Percentiles rank a stretch among this genome's conserved stretches.
These are phyloP conservation scores for Bombyx huttoni DNA, from an alignment of 2,888 invertebrate genomes.

Conservation along the genomic window DNA sequence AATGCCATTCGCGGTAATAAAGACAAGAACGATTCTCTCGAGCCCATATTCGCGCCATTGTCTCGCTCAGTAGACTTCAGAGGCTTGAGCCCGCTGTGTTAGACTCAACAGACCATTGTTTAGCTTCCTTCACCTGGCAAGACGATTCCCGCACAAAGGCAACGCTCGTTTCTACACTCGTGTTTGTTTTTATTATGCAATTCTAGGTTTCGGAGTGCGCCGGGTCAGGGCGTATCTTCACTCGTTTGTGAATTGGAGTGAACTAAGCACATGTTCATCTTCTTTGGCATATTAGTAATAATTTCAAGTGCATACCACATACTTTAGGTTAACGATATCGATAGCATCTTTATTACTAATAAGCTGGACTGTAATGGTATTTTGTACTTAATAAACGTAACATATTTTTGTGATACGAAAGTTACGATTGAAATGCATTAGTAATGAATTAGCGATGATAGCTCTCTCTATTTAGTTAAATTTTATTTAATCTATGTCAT, in stretches of 20 bases:
- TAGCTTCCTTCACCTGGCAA: conserved; percentile 66
- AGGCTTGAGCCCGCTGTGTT: conserved; percentile 49
- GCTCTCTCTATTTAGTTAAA: too few relatives aligned
- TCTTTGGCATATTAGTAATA: conserved; percentile 6
- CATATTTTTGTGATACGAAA: too few relatives aligned
- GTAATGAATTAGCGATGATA: too few relatives aligned
- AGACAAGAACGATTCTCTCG: conserved; percentile 58
- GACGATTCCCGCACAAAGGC: conserved; percentile 60
- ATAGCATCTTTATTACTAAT: neutral
- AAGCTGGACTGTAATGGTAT: too few relatives aligned
- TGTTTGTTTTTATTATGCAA: conserved; percentile 68
- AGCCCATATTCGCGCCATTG: conserved; percentile 63
- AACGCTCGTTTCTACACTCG: conserved; percentile 54
- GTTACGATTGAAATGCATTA: too few relatives aligned
- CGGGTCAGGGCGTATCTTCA: conserved; percentile 38
- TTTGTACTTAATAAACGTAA: too few relatives aligned
- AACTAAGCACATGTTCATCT: conserved; percentile 8
- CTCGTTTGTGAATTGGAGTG: conserved; percentile 56
- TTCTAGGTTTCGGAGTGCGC: conserved; percentile 57
- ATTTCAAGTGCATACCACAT: conserved; percentile 11
- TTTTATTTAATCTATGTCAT: too few relatives aligned
- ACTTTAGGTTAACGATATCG: conserved; percentile 2
- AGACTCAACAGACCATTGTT: conserved; percentile 58
- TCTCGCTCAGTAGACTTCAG: conserved; percentile 60
- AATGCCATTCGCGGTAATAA: conserved; percentile 64